Evolutionary conservation across 2,113 vertebrate genomes (phyloP).

Genomic region (Leptobrachium leishanense): DNA sequence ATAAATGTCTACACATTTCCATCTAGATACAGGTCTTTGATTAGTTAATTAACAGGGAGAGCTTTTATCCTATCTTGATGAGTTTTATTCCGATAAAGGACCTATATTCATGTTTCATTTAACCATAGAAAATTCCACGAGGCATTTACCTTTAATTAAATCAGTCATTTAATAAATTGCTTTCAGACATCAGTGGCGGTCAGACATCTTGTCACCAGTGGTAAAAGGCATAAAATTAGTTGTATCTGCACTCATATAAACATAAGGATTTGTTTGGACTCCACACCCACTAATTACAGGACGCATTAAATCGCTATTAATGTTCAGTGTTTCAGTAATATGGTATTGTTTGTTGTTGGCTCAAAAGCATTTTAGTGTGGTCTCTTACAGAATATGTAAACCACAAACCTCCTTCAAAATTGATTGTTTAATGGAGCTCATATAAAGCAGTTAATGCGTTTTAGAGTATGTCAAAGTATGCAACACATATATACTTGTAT

Average conservation of each 20-base stretch:
- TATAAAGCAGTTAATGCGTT: constrained; percentile 5
- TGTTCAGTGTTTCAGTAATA: constrained; percentile 27
- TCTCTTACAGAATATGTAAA: constrained; percentile 38
- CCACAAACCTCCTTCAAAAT: constrained; percentile 13
- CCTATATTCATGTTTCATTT: neutral
- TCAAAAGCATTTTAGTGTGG: constrained; percentile 8
- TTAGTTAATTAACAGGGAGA: too few species aligned
- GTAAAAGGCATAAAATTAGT: constrained; percentile 32
- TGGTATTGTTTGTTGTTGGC: constrained; percentile 4
- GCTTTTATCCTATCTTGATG: neutral
- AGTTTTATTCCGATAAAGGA: neutral
- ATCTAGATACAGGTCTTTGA: too few species aligned
- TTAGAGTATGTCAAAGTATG: neutral
- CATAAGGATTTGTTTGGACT: constrained; percentile 32
- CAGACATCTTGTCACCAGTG: constrained; percentile 46
- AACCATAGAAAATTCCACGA: neutral
- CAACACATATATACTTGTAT: too few species aligned
- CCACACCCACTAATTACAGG: constrained; percentile 30
- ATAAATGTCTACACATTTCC: too few species aligned
- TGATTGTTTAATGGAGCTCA: constrained; percentile 5
- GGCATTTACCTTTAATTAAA: constrained; percentile 20
- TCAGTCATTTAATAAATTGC: constrained; percentile 31
- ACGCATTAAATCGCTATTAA: constrained; percentile 39
- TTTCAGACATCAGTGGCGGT: constrained; percentile 25
- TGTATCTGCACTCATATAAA: constrained; percentile 33